Evolutionary conservation across 2,888 invertebrate genomes (phyloP).

Genomic region (Oegoconia quadripuncta): DNA sequence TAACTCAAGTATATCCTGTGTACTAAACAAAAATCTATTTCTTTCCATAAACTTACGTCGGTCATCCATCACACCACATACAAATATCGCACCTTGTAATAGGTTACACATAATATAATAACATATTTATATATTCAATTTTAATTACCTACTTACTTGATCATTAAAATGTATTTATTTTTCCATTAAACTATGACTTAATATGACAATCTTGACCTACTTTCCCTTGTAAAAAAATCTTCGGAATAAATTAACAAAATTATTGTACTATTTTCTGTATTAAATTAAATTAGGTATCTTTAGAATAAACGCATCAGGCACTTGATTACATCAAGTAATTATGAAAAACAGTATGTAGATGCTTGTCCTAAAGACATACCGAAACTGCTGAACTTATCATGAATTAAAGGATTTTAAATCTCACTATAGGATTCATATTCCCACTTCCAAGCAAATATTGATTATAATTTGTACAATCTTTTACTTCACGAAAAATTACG

Average conservation of each 20-base stretch:
- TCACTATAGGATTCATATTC: too few species aligned
- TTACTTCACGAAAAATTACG: too few species aligned
- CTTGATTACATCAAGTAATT: conserved; percentile 8
- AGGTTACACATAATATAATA: conserved; percentile 25
- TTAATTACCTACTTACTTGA: conserved; percentile 26
- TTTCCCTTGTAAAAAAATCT: conserved; percentile 25
- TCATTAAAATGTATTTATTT: conserved; percentile 15
- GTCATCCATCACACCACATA: conserved; percentile 10
- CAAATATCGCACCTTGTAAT: conserved; percentile 15
- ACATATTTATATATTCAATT: conserved; percentile 25
- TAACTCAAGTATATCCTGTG: too few species aligned
- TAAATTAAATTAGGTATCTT: conserved; percentile 4
- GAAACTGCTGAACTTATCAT: too few species aligned
- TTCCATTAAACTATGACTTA: conserved; percentile 5
- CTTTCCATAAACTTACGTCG: conserved; percentile 2
- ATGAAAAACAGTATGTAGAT: too few species aligned
- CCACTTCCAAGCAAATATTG: too few species aligned
- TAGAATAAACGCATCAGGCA: conserved; percentile 12
- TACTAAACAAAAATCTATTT: conserved; percentile 6
- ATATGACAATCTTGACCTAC: conserved; percentile 19
- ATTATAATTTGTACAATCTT: too few species aligned
- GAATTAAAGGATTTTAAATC: too few species aligned
- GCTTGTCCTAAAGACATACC: too few species aligned
- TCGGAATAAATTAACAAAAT: conserved; percentile 19
- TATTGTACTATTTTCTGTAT: conserved; percentile 24